Base-by-base conservation (phyloP, 2,113 vertebrate species). In the Sigmodon hispidus region DNA sequence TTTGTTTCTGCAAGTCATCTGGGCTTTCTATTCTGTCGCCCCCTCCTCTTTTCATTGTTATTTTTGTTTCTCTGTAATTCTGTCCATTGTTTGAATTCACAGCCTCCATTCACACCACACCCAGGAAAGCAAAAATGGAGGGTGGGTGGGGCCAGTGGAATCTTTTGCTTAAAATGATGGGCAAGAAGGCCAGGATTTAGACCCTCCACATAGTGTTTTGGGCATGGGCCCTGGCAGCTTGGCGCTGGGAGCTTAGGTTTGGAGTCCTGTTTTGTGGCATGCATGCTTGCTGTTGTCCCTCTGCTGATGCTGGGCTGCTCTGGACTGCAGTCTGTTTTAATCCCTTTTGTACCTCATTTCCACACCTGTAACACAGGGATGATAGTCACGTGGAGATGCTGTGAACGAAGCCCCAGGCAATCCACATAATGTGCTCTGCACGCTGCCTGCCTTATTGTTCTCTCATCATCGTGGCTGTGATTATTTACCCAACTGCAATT, bases 1-100 rank as follows among this genome's bases (percentile, higher is more conserved):
- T 94, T 96, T 88, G 93, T 61, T 91, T 90, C 87, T 80, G 87
- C 50, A 0, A 0, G 6, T 73, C 40, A 24, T 87, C 85, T 84
- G 80, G 55, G 36, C 59, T 89, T 95, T 73, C n/a, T 80, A 5
- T 73, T 79, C 40, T 45, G 73, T 79, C 40, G 72, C 48, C 29
- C 29, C 67, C 55, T 81, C n/a, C 45, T 12, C 31, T 48, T 86
- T 90, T 17, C 43, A 43, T 57, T 65, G 63, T 91, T 87, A 73
- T n/a, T 95, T 95, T 87, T 73, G 67, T 95, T 96, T 87, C 69
- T 96, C 45, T 92, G 24, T 24, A 3, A 26, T 63, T 89, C 48
- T 24, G 45, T 94, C 69, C 93, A 63, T 91, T 76, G 73, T 92
- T 63, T 26, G 34, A 59, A 21, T 40, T 92, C 40, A 79, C 29